Base-by-base conservation (phyloP, 2,797 vertebrate species). In the Sandelia bainsii region DNA sequence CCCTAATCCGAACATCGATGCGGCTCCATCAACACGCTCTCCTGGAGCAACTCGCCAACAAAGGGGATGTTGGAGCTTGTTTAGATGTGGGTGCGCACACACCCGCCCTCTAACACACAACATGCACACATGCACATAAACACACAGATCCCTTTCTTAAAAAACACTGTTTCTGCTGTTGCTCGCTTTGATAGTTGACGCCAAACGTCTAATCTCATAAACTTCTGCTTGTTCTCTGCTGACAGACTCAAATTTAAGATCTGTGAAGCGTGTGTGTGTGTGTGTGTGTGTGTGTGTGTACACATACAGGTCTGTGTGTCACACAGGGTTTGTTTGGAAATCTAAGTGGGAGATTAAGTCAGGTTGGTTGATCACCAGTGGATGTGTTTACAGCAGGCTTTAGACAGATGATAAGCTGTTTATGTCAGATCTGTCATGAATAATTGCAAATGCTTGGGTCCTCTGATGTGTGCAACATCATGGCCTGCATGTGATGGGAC, bases 1-100 rank as follows among this genome's bases (percentile, higher is more conserved):
- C 93, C 94, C 93, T 98, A 97, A 99, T 97, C 96, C 94, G 82
- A 95, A 97, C 95, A 96, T 97, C 96, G 95, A 97, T 98, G 96
- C 92, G 81, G 91, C 89, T 93, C 96, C 93, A 94, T 97, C 96
- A 97, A 92, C 93, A 94, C 94, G 91, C 81, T 94, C 94, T 94
- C 95, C 94, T 93, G 93, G 91, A 95, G 94, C 95, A 94, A 93
- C 94, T 93, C 95, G 87, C 94, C 84, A 88, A 91, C 91, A 92
- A 92, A 94, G 93, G 91, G 93, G 94, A 93, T 93, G 93, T 81
- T 79, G 83, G 81, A 67, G 94, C 93, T 95, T 95, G 94, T 96
- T 95, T 95, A 92, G 93, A 94, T 93, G 90, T 91, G 93, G 92
- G 27, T 65, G 27, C 53, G 53, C 77, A 59, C 49, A 45, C 69